Evolutionary conservation across 2,888 invertebrate genomes (phyloP), one percentile per base, ranked within the genome.

Genomic region (Anthophora plumipes): DNA sequence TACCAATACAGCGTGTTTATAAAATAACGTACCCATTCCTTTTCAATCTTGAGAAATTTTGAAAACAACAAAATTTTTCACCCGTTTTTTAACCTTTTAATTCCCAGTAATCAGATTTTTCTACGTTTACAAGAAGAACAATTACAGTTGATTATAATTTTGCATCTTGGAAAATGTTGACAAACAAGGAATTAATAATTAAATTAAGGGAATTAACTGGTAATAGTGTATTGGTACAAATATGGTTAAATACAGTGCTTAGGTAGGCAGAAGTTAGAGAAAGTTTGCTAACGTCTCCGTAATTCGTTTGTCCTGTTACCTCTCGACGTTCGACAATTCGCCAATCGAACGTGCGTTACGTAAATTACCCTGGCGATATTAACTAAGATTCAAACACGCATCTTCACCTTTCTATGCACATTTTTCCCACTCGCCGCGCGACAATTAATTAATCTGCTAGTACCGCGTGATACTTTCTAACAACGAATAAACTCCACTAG

Each of bases 231-330:
- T n/a, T n/a, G n/a, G n/a, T n/a, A n/a, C n/a, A n/a, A n/a, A n/a
- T n/a, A n/a, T n/a, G 61, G 37, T 73, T 76, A 80, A 88, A 85
- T 72, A 82, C 73, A 76, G 79, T 78, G 80, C 87, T 86, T 85
- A 87, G 82, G 80, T 86, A 70, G 89, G 86, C 86, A 88, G 85
- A 77, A 69, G 85, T 80, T 86, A 86, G 87, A 86, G 87, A 89
- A 89, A 89, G 86, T 89, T 85, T 82, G 73, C 77, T 59, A 78
- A 84, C 83, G 68, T 72, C 80, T 55, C 69, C 76, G 85, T 81
- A 85, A 85, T 87, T 84, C 83, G 77, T 84, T 78, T 52, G 66
- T 43, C 75, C 63, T 74, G 57, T 76, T 78, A 84, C 71, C 63
- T 50, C 41, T 83, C 67, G 77, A 74, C 82, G 61, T 89, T 85